Percentiles rank a stretch among this genome's conserved stretches.
These are phyloP conservation scores for Rutilus rutilus DNA, from an alignment of 2,113 vertebrate genomes.

Conservation along the genomic window DNA sequence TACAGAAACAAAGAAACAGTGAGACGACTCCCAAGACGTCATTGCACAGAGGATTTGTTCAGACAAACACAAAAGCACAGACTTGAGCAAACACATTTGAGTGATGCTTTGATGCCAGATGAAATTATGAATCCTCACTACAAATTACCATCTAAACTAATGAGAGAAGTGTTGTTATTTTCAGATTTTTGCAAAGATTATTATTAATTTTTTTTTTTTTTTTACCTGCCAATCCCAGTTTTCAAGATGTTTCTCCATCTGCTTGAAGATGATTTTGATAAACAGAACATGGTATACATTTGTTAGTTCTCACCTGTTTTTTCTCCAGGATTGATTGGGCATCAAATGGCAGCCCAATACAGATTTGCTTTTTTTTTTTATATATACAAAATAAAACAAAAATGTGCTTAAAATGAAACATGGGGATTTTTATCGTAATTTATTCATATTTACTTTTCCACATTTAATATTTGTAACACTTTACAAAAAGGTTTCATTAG, in stretches of 20 bases:
- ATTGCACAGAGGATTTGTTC: conserved; percentile 32
- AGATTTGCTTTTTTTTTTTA: too few relatives aligned
- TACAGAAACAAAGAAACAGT: conserved; percentile 36
- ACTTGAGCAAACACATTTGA: conserved; percentile 18
- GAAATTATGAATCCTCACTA: conserved; percentile 24
- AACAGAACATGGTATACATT: conserved; percentile 3
- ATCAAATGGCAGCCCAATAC: background rate
- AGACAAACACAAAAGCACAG: conserved; percentile 12
- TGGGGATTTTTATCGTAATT: background rate
- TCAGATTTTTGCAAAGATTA: background rate
- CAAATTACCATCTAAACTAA: conserved; percentile 21
- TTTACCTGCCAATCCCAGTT: conserved; percentile 4
- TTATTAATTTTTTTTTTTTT: too few relatives aligned
- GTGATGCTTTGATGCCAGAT: conserved; percentile 35
- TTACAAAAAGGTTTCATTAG: too few relatives aligned
- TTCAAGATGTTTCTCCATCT: conserved; percentile 37
- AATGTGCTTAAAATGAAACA: background rate
- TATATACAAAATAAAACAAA: background rate
- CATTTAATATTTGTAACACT: background rate
- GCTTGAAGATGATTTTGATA: conserved; percentile 1
- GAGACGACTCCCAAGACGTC: conserved; percentile 10
- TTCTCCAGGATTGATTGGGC: background rate
- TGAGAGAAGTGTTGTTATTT: conserved; percentile 21
- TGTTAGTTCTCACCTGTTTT: background rate
- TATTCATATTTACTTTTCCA: background rate